phyloP scores from a whole-genome alignment of 2,888 invertebrate genomes.

The Leptinotarsa peninsularis region DNA sequence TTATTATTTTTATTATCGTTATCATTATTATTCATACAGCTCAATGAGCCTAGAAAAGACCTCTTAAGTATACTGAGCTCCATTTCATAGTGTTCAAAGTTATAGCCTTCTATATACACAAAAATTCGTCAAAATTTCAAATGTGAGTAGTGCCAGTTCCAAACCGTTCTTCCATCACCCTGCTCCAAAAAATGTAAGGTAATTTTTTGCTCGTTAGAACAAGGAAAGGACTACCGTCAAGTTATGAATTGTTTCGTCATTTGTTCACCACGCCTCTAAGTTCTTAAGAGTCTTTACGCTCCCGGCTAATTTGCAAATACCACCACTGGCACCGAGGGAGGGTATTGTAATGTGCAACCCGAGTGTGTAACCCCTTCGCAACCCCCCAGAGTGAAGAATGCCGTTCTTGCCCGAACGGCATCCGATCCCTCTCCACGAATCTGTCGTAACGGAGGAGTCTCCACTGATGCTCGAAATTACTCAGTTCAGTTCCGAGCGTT shows the following conservation, averaged over 20 bases:
- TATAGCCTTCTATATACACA: too few species aligned
- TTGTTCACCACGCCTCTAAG: conserved; percentile 49
- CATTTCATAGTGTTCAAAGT: too few species aligned
- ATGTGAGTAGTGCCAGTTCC: too few species aligned
- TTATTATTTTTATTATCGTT: too few species aligned
- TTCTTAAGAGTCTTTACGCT: conserved; percentile 45
- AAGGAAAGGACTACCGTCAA: conserved; percentile 8
- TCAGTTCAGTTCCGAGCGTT: conserved; percentile 57
- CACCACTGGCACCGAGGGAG: conserved; percentile 28
- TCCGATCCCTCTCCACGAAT: conserved; percentile 18
- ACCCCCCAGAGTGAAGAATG: conserved; percentile 15
- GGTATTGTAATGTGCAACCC: conserved; percentile 18
- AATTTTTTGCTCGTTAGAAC: background rate
- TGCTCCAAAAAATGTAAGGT: too few species aligned
- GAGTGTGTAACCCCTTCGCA: conserved; percentile 23
- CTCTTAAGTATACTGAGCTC: too few species aligned
- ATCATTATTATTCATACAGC: too few species aligned
- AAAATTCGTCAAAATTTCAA: too few species aligned
- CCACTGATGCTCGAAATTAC: conserved; percentile 35
- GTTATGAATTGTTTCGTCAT: conserved; percentile 46
- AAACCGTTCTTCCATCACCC: too few species aligned
- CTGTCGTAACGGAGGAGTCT: conserved; percentile 18
- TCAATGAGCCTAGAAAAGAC: too few species aligned
- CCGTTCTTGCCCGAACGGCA: background rate
- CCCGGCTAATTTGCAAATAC: conserved; percentile 41